Evolutionary conservation across 2,797 vertebrate species (phyloP).

Genomic region (Phalanger gymnotis): DNA sequence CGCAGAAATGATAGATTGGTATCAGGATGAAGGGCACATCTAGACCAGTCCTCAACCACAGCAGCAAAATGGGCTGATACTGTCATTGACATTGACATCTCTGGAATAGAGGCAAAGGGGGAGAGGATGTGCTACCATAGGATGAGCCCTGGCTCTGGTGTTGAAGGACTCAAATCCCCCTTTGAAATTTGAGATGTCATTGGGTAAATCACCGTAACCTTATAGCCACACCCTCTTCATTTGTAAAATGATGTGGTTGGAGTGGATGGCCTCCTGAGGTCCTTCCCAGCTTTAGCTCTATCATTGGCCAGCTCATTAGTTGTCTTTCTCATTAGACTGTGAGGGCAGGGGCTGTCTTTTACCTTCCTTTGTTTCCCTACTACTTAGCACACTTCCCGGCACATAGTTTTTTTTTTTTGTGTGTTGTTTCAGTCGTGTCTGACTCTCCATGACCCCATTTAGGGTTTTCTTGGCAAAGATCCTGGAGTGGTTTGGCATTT

Average conservation of each 20-base stretch:
- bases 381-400: background rate
- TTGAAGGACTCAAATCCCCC: background rate
- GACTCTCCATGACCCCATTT: background rate
- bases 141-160: background rate
- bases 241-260: background rate
- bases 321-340: background rate
- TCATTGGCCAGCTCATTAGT: background rate
- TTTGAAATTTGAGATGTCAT: background rate
- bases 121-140: background rate
- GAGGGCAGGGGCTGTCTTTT: background rate
- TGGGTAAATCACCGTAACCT: too few species aligned
- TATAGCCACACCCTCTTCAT: background rate
- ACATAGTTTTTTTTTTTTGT: background rate
- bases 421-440: background rate
- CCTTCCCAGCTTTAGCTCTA: background rate
- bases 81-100: background rate
- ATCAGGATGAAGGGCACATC: background rate
- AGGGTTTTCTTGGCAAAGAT: background rate
- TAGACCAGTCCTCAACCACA: background rate
- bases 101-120: background rate
- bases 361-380: background rate
- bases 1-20: background rate
- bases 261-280: too few species aligned
- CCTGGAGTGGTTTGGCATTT: background rate
- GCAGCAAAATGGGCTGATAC: background rate